Evolutionary conservation across 2,888 invertebrate genomes (phyloP).

Genomic region (Scaeva pyrastri): DNA sequence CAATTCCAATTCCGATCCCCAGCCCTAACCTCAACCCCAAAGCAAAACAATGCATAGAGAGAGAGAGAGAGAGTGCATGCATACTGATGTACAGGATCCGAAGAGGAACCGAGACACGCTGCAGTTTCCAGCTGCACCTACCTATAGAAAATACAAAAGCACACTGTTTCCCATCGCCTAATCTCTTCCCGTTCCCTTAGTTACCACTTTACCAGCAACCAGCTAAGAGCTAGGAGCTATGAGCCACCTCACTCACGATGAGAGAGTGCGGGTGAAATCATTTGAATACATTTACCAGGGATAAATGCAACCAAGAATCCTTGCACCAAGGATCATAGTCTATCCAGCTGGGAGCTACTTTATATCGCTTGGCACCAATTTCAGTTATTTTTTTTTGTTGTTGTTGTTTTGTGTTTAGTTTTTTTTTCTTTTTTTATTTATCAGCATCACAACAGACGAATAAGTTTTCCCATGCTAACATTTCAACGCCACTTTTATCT

Average conservation of each 20-base stretch:
- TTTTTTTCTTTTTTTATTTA: conserved; percentile 32
- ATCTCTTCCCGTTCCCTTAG: conserved; percentile 33
- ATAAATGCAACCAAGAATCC: conserved; percentile 52
- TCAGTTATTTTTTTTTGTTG: conserved; percentile 12
- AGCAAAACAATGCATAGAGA: conserved; percentile 46
- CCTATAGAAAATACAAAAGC: conserved; percentile 30
- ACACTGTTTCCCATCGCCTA: conserved; percentile 36
- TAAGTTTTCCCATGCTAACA: conserved; percentile 67
- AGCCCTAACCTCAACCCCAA: background rate
- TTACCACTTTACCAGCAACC: too few relatives aligned
- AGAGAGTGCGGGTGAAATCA: conserved; percentile 49
- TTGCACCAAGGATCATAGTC: conserved; percentile 35
- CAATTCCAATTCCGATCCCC: too few relatives aligned
- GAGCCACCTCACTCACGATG: background rate
- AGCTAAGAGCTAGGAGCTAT: too few relatives aligned
- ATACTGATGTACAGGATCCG: too few relatives aligned
- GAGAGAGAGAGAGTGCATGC: too few relatives aligned
- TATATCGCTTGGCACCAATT: conserved; percentile 43
- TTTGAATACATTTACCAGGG: conserved; percentile 65
- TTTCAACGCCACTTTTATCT: conserved; percentile 70
- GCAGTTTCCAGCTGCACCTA: conserved; percentile 7
- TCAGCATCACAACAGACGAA: conserved; percentile 65
- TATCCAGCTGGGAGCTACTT: conserved; percentile 48
- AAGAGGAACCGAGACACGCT: background rate
- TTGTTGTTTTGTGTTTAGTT: conserved; percentile 3